phyloP scores from a whole-genome alignment of 1,140 invertebrate species.

The Diplogasteroides magnus region DNA sequence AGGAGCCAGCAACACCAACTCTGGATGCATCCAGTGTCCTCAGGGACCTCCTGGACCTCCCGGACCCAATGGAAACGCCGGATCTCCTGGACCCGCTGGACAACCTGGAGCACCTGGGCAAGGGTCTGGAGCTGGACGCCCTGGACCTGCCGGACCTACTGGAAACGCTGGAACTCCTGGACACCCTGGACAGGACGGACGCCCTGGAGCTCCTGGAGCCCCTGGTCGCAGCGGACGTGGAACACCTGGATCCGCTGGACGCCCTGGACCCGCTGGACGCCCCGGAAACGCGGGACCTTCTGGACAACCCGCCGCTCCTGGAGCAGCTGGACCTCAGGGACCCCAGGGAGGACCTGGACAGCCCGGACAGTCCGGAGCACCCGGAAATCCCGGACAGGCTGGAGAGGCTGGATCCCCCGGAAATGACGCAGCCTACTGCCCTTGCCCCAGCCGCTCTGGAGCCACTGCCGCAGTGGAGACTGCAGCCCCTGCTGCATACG shows the following conservation, averaged over 20 bases:
- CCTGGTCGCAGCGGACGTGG: neutral
- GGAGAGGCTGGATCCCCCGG: slow-evolving; percentile 19
- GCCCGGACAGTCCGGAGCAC: slow-evolving; percentile 20
- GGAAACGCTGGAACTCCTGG: neutral
- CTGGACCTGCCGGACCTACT: neutral
- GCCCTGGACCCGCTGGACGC: slow-evolving; percentile 23
- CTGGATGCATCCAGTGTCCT: neutral
- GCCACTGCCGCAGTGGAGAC: neutral
- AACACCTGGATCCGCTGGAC: neutral
- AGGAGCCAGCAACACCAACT: neutral
- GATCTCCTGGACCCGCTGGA: neutral
- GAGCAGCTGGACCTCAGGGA: slow-evolving; percentile 21
- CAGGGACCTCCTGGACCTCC: neutral
- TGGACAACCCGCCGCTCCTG: slow-evolving; percentile 17
- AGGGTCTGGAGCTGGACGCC: neutral
- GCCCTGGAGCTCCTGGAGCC: neutral
- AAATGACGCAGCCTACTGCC: slow-evolving; percentile 7
- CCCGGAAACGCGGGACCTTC: slow-evolving; percentile 21
- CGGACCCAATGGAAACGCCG: neutral
- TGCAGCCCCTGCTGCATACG: neutral
- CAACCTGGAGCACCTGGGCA: neutral
- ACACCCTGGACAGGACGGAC: neutral
- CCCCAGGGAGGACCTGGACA: slow-evolving; percentile 18
- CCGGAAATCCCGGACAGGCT: slow-evolving; percentile 16
- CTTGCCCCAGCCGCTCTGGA: neutral